Evolutionary conservation across 2,113 vertebrate species (phyloP), one percentile per base, ranked within the genome.

Genomic region (Myrmophylax atrothorax): DNA sequence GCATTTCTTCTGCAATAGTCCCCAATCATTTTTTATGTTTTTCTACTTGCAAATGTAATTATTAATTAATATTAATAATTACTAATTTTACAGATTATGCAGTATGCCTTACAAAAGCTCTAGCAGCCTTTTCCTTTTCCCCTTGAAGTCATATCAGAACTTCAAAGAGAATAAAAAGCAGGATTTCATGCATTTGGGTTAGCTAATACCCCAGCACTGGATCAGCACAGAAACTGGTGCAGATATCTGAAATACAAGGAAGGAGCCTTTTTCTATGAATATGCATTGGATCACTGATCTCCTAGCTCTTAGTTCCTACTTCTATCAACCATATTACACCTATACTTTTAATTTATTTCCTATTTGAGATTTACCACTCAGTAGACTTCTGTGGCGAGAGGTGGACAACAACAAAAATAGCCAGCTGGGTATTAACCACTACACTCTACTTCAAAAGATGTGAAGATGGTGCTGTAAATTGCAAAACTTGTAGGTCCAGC

Each of bases 161-260:
- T 91, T 96, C 93, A 97, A 91, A 96, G 87, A 49, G 67, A 79
- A 33, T 81, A 89, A 49, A 58, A 93, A 91, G 87, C 24, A 66
- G 60, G 70, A 87, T 96, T 96, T 94, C 26, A 85, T 90, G 87
- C 72, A 83, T 80, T 82, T 62, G 26, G 59, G 29, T 24, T 69
- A 89, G 58, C 44, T 79, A 77, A 81, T 73, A 37, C 35, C 20
- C 23, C 56, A 68, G 38, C n/a, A 75, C 6, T 44, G 49, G 52
- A 67, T 94, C 31, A 89, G 31, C 52, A 84, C 20, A 85, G 59
- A 62, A 83, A 68, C 22, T n/a, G 35, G 7, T 8, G 7, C 8
- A 2, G 23, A 58, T 62, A 69, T 53, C 46, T 42, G 37, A 93
- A 94, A 82, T 59, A 50, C 4, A 60, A 2, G 4, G n/a, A 89